phyloP scores from a whole-genome alignment of 2,888 invertebrate genomes.

The Noctua fimbriata region DNA sequence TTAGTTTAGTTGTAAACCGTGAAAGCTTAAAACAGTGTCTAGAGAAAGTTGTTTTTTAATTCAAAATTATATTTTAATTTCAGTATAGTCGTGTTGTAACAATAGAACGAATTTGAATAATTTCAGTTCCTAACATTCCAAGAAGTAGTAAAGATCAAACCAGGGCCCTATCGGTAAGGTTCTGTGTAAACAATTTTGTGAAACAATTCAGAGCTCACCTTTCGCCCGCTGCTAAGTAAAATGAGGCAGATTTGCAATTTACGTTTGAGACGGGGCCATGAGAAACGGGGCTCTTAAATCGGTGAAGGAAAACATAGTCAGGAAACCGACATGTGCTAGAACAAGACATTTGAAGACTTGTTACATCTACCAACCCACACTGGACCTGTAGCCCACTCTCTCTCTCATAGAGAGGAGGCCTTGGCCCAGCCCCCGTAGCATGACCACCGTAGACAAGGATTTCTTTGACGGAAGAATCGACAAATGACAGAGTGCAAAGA shows the following conservation, averaged over 20 bases:
- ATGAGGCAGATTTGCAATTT: conserved; percentile 81
- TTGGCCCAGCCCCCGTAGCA: too few species aligned
- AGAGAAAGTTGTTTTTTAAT: too few species aligned
- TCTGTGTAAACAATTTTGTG: conserved; percentile 78
- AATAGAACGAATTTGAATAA: neutral
- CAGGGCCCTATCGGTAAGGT: conserved; percentile 17
- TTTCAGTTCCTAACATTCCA: neutral
- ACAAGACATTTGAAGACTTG: neutral
- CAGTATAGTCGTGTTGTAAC: neutral
- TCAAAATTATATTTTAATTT: neutral
- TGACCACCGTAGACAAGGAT: too few species aligned
- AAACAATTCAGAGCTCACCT: conserved; percentile 80
- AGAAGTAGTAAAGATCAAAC: conserved; percentile 8
- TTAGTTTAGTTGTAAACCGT: too few species aligned
- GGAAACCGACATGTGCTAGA: neutral
- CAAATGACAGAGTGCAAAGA: too few species aligned
- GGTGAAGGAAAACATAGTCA: neutral
- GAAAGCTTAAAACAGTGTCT: too few species aligned
- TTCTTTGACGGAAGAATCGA: too few species aligned
- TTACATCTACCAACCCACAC: neutral
- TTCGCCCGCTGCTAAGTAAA: conserved; percentile 72
- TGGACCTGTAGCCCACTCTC: neutral
- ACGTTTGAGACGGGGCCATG: conserved; percentile 70
- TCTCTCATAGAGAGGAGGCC: neutral
- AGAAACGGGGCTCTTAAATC: conserved; percentile 16